A percentile compares a stretch with the other conserved stretches of the same genome.
phyloP scores from a whole-genome alignment of 1,140 invertebrate genomes.

The Drosophila busckii region DNA sequence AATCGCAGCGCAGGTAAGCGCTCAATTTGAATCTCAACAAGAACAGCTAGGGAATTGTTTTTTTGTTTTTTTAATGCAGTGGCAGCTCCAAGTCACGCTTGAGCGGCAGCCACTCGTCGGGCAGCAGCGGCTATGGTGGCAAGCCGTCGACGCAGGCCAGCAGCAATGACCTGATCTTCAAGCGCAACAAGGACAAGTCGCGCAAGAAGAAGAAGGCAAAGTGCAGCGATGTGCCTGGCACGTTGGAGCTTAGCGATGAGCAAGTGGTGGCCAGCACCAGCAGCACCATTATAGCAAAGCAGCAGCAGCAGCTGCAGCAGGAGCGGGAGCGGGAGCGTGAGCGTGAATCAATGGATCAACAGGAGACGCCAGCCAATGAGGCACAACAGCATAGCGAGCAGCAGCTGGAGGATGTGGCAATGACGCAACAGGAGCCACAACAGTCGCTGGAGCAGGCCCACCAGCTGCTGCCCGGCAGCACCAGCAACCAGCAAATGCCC shows the following conservation, averaged over 20 bases:
- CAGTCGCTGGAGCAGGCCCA: constrained; percentile 35
- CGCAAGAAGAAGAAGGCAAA: constrained; percentile 80
- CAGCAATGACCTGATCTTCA: constrained; percentile 79
- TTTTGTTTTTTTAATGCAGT: constrained; percentile 70
- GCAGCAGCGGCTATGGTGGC: constrained; percentile 88
- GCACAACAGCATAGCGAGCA: constrained; percentile 16
- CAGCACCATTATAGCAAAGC: constrained; percentile 1
- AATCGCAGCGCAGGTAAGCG: constrained; percentile 85
- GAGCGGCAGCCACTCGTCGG: constrained; percentile 86
- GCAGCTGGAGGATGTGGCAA: constrained; percentile 31
- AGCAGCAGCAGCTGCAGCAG: constrained; percentile 14
- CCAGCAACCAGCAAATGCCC: no score
- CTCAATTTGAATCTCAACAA: neutral
- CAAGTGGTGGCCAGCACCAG: neutral
- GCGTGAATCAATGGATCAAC: no score
- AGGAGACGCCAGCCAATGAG: constrained; percentile 7
- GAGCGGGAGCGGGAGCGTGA: no score
- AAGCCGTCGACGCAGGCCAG: constrained; percentile 81
- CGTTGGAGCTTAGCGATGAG: constrained; percentile 34
- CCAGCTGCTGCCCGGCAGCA: no score
- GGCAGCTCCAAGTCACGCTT: constrained; percentile 88
- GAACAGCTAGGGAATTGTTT: neutral
- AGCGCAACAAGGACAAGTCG: constrained; percentile 79
- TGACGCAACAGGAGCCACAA: no score
- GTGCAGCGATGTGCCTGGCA: constrained; percentile 33